Evolutionary conservation across 2,797 vertebrate genomes (phyloP), one percentile per base, ranked within the genome.

Genomic region (Paramormyrops hopkinsi): DNA sequence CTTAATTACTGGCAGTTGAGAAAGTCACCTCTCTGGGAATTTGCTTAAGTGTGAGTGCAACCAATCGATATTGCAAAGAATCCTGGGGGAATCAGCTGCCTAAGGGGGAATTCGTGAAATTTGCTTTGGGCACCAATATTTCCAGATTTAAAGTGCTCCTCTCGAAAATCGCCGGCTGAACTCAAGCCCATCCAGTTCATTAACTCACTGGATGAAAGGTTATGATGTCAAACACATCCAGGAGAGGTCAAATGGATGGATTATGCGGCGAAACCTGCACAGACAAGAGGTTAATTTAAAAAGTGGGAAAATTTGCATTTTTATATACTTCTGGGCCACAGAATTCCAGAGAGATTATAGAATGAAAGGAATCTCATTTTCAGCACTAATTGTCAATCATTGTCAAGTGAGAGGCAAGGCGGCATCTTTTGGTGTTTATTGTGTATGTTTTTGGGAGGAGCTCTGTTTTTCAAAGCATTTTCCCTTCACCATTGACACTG

Each of bases 361-460:
- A 50, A 84, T 84, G 82, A 84, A 84, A 84, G 44, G 41, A 86
- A 59, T 86, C 50, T 54, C 22, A 56, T 86, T 86, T 86, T 56
- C 85, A 56, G 51, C 48, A 86, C 85, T 56, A 56, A 37, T 56
- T 86, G 51, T 37, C 85, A 54, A 29, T 86, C 12, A 33, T 33
- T 33, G 33, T 33, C 33, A 86, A 6, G 85, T 33, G 85, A 19
- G 29, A 7, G 51, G 51, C 84, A 54, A 14, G 22, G 48, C 9
- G 79, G 44, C n/a, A 83, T 83, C 44, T 48, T 48, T 25, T 25
- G 41, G 7, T 22, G 82, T 25, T 69, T 69, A 69, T 82, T 82
- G 76, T 46, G n/a, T 14, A 54, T 37, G 50, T 54, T 86, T 54
- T 17, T 86, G 4, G 33, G 50, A 54, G 46, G 11, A 22, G 25